These are phyloP conservation scores for Pseudococcus jackbeardsleyi DNA, from an alignment of 2,888 invertebrate genomes.

Conservation along the genomic window DNA sequence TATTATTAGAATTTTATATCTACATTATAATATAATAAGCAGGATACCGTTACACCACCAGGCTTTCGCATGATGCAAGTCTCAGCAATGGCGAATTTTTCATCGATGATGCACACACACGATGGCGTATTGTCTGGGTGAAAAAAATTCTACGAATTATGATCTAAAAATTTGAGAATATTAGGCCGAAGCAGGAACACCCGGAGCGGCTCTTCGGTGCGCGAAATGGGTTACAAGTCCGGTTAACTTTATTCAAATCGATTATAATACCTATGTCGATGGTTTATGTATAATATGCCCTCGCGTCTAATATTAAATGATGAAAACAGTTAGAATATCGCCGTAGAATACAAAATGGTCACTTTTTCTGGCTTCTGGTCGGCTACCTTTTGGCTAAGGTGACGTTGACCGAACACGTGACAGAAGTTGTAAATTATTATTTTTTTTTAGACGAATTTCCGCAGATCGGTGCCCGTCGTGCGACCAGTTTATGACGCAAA, in stretches of 20 bases:
- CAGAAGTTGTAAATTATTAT: not conserved
- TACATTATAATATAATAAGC: conserved; percentile 3
- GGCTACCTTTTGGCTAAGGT: not conserved
- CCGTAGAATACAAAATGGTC: not conserved
- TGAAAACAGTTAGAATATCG: not conserved
- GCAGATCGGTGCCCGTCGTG: not conserved
- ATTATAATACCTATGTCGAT: not conserved
- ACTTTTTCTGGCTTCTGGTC: not conserved
- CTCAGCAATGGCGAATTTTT: not conserved
- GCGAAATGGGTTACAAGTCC: conserved; percentile 13
- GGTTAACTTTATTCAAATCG: not conserved
- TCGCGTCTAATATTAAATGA: not conserved
- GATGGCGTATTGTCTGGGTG: not conserved
- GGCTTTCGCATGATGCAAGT: conserved; percentile 29
- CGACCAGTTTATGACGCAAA: conserved; percentile 20
- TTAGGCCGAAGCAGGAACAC: not conserved
- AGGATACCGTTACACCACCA: not conserved
- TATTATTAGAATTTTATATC: not conserved
- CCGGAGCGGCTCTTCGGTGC: not conserved
- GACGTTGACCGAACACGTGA: not conserved
- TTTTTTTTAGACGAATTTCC: not conserved
- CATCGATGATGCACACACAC: not conserved
- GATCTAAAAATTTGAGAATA: conserved; percentile 13
- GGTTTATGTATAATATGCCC: not conserved
- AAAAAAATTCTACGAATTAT: conserved; percentile 37